Base-by-base conservation (phyloP, 1,140 invertebrate genomes). In the Drosophila lacteicornis region DNA sequence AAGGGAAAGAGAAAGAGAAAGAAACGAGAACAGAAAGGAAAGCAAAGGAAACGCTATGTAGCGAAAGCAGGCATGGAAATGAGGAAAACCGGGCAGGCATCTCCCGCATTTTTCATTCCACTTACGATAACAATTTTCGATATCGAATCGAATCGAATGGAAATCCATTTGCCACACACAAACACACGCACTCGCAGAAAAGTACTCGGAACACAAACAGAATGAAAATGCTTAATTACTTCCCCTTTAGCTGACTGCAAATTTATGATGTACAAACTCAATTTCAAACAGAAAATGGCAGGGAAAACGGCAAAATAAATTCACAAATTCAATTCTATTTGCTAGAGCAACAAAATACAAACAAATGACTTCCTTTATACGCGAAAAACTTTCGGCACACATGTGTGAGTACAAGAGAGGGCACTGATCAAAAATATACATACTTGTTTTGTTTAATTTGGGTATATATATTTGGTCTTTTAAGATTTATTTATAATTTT, bases 141-240 rank as follows among this genome's bases (percentile, higher is more conserved):
- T 74, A 74, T 74, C 47, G 70, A 47, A 61, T 38, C 43, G 43
- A 56, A 42, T 30, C 33, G 47, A 56, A 42, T 30, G n/a, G 47
- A 75, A 76, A 76, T 80, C 65, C 82, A 71, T 73, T 84, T 84
- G 50, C 55, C 81, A 33, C 17, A 25, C 1, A 57, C n/a, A 38
- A 13, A 19, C 19, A 36, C 36, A 38, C n/a, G 19, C 22, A 25
- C 22, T 25, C 11, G 22, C 8, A 12, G 13, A 25, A 62, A 67
- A 30, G 22, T 17, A 45, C 30, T 68, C 50, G 65, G 68, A 71
- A 69, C 13, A 70, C 30, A 79, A 56, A 42, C 51, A 46, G 56
- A 81, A 78, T 75, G 40, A 75, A 82, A 84, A 88, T 88, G 84
- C 81, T 80, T 87, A 87, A 87, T 87, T 87, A 80, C 80, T 88